Percentiles rank a stretch among this genome's conserved stretches.
Evolutionary conservation across 2,113 vertebrate genomes (phyloP).

Genomic region (Brachyhypopomus occidentalis): DNA sequence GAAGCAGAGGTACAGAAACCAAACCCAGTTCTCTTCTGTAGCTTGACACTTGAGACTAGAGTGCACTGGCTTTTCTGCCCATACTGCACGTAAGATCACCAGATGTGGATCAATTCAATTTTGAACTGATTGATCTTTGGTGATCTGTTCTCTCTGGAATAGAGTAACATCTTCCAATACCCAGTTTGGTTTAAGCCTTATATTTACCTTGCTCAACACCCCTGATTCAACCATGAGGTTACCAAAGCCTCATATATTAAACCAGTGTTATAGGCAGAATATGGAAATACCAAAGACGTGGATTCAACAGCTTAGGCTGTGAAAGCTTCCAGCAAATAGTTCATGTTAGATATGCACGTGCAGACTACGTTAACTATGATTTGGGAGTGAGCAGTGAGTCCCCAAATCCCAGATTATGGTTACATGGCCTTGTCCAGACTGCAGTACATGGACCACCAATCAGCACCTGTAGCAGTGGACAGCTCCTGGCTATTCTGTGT

Average conservation of each 20-base stretch:
- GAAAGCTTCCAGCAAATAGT: not conserved
- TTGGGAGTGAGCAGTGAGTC: not conserved
- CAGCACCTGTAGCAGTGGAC: slow-evolving; percentile 21
- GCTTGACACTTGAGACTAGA: slow-evolving; percentile 9
- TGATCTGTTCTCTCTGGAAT: not conserved
- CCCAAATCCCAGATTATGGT: not conserved
- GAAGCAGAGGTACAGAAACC: not conserved
- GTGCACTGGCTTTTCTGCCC: not conserved
- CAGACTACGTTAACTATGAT: not conserved
- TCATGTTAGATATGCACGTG: not conserved
- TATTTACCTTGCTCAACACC: too few species aligned
- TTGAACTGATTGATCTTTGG: too few species aligned
- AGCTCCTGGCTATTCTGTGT: slow-evolving; percentile 1
- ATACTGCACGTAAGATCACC: too few species aligned
- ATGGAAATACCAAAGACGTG: not conserved
- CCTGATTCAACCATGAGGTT: too few species aligned
- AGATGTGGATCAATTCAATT: too few species aligned
- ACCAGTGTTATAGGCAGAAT: not conserved
- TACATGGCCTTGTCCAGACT: not conserved
- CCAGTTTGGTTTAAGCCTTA: too few species aligned
- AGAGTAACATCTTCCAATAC: not conserved
- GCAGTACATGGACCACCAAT: slow-evolving; percentile 16
- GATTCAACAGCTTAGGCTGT: not conserved
- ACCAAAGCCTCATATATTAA: too few species aligned
- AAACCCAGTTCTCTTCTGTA: slow-evolving; percentile 36